These are phyloP conservation scores for Syngnathus rostellatus DNA, from an alignment of 2,797 vertebrate genomes.

Conservation along the genomic window DNA sequence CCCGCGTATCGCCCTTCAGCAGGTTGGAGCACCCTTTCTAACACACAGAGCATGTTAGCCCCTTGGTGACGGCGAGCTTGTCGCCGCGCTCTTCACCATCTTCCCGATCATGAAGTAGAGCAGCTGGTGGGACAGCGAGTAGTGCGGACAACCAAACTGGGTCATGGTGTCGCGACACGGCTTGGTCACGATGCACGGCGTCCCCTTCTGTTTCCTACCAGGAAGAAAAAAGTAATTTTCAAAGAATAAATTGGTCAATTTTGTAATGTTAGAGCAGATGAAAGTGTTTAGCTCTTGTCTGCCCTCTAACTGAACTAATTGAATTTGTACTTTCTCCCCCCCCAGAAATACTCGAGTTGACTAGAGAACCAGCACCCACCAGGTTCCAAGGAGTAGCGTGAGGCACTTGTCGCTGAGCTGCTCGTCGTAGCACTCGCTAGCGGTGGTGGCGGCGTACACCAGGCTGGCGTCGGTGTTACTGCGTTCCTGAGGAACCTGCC, in stretches of 20 bases:
- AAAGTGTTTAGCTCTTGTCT: too few relatives aligned
- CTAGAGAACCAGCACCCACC: slow-evolving; percentile 48
- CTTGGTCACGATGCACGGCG: slow-evolving; percentile 71
- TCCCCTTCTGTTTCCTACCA: slow-evolving; percentile 68
- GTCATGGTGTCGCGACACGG: slow-evolving; percentile 75
- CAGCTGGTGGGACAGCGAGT: slow-evolving; percentile 81
- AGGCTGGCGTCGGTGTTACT: slow-evolving; percentile 64
- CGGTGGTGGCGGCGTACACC: slow-evolving; percentile 54
- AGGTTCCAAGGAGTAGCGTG: slow-evolving; percentile 76
- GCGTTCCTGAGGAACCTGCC: slow-evolving; percentile 69
- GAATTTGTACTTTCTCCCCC: neutral
- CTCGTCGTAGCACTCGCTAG: slow-evolving; percentile 68
- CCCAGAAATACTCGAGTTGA: too few relatives aligned
- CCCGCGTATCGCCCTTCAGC: slow-evolving; percentile 64
- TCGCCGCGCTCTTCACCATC: slow-evolving; percentile 62
- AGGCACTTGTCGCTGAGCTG: slow-evolving; percentile 75
- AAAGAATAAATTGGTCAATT: neutral
- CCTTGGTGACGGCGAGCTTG: neutral
- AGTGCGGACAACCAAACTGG: slow-evolving; percentile 65
- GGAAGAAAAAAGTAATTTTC: neutral
- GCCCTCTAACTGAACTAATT: too few relatives aligned
- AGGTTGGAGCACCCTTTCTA: slow-evolving; percentile 71
- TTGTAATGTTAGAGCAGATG: neutral
- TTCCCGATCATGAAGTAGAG: slow-evolving; percentile 80
- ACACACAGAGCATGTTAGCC: neutral